Base-by-base conservation (phyloP, 2,797 vertebrate genomes). In the Platalea minor region DNA sequence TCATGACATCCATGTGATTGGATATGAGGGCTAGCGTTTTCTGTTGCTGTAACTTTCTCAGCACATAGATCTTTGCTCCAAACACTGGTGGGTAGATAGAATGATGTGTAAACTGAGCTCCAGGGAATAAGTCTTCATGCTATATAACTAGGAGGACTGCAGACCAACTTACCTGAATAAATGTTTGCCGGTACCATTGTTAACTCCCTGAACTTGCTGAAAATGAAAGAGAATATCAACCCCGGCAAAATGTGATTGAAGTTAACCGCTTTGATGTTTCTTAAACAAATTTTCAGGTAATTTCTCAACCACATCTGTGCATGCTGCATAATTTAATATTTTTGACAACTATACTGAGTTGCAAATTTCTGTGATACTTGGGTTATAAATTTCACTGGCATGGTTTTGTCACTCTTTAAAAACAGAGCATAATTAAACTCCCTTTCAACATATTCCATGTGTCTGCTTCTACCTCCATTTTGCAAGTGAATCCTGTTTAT, bases 351-450 rank as follows among this genome's bases (percentile, higher is more conserved):
- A 96, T 31, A 31, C 86, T 80, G 76, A 94, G 70, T 87, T 21
- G 21, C 90, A 95, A 91, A 96, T 97, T 93, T 97, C 95, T 95
- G 53, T 95, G 92, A 93, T 79, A 92, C 73, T 85, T 87, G 64
- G 61, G 53, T 95, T 95, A 93, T 77, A 89, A 76, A 97, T 90
- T 93, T 96, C 91, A 94, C 90, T 69, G 89, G 68, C 77, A 57
- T 33, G 67, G 81, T 96, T 94, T 96, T 96, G 87, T 94, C 72
- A 90, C 88, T 96, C 84, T 80, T 91, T 85, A 41, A 83, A 95
- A 93, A 51, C 69, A 77, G 48, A 91, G 63, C 74, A 85, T 78
- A 92, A 67, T 87, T 59, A 85, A 92, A 50, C 18, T 60, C 65
- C 54, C 43, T 95, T 95, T 95, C 7, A 46, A 67, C 83, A 35